Evolutionary conservation across 2,797 vertebrate genomes (phyloP).

Genomic region (Hydrolagus colliei): DNA sequence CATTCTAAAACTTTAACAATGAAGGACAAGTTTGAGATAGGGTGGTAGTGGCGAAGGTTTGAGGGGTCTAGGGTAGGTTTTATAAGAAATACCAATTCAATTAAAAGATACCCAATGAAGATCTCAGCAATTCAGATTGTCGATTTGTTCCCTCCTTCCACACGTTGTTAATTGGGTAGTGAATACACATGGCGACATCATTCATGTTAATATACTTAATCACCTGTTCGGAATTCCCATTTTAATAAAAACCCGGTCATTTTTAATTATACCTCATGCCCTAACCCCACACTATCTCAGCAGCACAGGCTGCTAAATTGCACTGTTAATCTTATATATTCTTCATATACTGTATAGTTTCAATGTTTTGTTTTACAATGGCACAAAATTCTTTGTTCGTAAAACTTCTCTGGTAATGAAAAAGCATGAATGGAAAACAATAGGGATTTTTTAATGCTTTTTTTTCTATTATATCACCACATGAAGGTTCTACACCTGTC

Average conservation of each 20-base stretch:
- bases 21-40: too few species aligned
- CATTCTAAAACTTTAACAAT: too few species aligned
- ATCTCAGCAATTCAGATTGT: not conserved
- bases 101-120: constrained; percentile 19
- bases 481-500: constrained; percentile 16
- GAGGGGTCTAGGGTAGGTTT: too few species aligned
- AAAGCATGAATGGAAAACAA: not conserved
- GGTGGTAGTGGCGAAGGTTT: too few species aligned
- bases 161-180: constrained; percentile 16
- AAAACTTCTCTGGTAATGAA: not conserved
- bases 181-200: constrained; percentile 1
- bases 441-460: not conserved
- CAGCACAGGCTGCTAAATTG: not conserved
- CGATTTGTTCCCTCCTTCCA: not conserved
- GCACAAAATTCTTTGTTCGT: not conserved
- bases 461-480: not conserved
- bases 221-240: not conserved
- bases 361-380: not conserved
- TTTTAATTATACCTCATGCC: constrained; percentile 6
- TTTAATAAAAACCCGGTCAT: not conserved
- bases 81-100: not conserved
- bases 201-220: constrained; percentile 5
- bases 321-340: not conserved
- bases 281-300: constrained; percentile 1
- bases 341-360: not conserved